Percentiles rank a stretch among this genome's conserved stretches.
Conservation (phyloP, 2,888 invertebrate genomes). For the Anagyrus pseudococci region DNA sequence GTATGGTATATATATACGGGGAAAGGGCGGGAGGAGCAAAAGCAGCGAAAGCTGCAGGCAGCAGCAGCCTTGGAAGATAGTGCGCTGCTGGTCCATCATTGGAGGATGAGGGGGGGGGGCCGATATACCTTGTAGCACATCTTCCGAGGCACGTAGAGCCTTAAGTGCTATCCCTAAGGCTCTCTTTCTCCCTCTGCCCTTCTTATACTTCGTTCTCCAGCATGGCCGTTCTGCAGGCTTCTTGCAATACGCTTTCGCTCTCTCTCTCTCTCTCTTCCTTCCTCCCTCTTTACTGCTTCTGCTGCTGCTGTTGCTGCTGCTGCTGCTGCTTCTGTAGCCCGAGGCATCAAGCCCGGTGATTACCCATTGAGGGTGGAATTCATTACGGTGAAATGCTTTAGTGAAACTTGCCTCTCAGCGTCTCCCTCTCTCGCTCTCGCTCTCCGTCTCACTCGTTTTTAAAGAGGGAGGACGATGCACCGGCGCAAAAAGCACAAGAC, state of each 20-base stretch:
- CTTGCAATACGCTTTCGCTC: too few relatives aligned
- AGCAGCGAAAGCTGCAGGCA: slow-evolving; percentile 35
- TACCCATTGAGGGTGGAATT: slow-evolving; percentile 58
- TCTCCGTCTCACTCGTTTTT: not conserved
- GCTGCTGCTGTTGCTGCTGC: slow-evolving; percentile 2
- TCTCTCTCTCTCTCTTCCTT: too few relatives aligned
- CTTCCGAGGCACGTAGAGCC: slow-evolving; percentile 45
- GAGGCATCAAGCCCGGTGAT: slow-evolving; percentile 50
- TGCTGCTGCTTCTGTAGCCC: slow-evolving; percentile 24
- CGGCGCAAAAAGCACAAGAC: slow-evolving; percentile 19
- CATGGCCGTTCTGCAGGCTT: slow-evolving; percentile 20
- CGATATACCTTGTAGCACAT: slow-evolving; percentile 52
- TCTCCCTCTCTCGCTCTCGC: not conserved
- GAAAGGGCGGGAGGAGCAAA: slow-evolving; percentile 44
- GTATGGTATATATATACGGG: too few relatives aligned
- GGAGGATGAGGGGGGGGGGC: too few relatives aligned
- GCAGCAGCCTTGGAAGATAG: slow-evolving; percentile 42
- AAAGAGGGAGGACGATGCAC: slow-evolving; percentile 22
- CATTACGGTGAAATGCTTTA: slow-evolving; percentile 53
- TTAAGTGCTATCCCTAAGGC: slow-evolving; percentile 49
- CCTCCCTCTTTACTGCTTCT: too few relatives aligned
- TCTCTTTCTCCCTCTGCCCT: slow-evolving; percentile 22
- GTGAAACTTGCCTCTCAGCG: slow-evolving; percentile 9
- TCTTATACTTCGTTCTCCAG: slow-evolving; percentile 19
- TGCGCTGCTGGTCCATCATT: slow-evolving; percentile 41